phyloP scores from a whole-genome alignment of 2,888 invertebrate species.

The Neoascia interrupta region DNA sequence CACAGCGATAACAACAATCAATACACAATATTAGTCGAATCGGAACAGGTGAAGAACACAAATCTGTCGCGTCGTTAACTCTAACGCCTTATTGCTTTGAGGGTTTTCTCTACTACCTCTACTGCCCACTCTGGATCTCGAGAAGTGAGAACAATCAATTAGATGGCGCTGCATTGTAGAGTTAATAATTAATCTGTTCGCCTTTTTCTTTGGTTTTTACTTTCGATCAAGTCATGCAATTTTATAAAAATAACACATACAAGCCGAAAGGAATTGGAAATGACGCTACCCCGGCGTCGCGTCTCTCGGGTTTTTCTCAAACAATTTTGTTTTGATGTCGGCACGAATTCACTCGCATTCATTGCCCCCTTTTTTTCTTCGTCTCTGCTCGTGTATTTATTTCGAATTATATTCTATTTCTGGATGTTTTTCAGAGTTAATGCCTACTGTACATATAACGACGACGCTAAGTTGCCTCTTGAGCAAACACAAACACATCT shows the following conservation, averaged over 20 bases:
- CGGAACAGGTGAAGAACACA: slow-evolving; percentile 45
- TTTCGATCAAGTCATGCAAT: slow-evolving; percentile 12
- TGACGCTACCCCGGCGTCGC: slow-evolving; percentile 39
- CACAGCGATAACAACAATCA: slow-evolving; percentile 62
- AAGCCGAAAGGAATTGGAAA: slow-evolving; percentile 15
- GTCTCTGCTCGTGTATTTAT: slow-evolving; percentile 5
- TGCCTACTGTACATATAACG: slow-evolving; percentile 48
- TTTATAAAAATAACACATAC: slow-evolving; percentile 45
- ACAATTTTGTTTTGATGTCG: slow-evolving; percentile 55
- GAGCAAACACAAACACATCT: slow-evolving; percentile 45
- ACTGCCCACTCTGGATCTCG: too few relatives aligned
- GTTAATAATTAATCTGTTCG: slow-evolving; percentile 32
- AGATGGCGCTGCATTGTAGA: slow-evolving; percentile 20
- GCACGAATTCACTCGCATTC: slow-evolving; percentile 38
- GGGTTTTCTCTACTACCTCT: neutral
- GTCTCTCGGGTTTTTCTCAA: slow-evolving; percentile 8
- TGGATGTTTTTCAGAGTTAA: slow-evolving; percentile 53
- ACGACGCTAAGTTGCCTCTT: slow-evolving; percentile 44
- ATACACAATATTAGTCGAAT: slow-evolving; percentile 50
- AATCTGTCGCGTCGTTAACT: slow-evolving; percentile 19
- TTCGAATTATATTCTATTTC: slow-evolving; percentile 62
- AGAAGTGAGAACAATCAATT: slow-evolving; percentile 40
- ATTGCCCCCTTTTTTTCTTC: neutral
- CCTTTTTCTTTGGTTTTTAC: slow-evolving; percentile 11
- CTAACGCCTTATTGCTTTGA: slow-evolving; percentile 18